These are phyloP conservation scores for Notocelia uddmanniana DNA, from an alignment of 2,888 invertebrate genomes.

Conservation along the genomic window DNA sequence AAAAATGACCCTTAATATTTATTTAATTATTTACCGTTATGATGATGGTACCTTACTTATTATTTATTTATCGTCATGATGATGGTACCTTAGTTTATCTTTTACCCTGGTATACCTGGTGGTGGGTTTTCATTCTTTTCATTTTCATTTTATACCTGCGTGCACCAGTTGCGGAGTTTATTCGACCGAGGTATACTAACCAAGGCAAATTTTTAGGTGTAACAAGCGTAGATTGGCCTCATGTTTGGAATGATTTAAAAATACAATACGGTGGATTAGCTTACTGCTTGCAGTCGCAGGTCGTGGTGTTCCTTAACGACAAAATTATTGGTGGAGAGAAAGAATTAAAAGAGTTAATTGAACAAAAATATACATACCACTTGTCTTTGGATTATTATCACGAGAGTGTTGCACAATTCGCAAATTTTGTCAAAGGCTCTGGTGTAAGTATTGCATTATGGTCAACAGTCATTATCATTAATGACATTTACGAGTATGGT, in stretches of 20 bases:
- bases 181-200: background rate
- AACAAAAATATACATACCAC: constrained; percentile 75
- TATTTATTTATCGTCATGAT: too few species aligned
- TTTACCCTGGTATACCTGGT: too few species aligned
- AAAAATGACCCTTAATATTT: too few species aligned
- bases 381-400: constrained; percentile 76
- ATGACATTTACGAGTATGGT: too few species aligned
- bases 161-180: too few species aligned
- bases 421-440: constrained; percentile 71
- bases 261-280: constrained; percentile 74
- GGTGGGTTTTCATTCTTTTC: too few species aligned
- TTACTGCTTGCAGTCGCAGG: constrained; percentile 75
- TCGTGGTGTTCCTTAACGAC: constrained; percentile 80
- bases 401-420: constrained; percentile 73
- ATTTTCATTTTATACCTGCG: too few species aligned
- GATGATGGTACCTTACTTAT: too few species aligned
- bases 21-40: too few species aligned
- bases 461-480: too few species aligned
- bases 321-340: constrained; percentile 82
- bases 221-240: constrained; percentile 74
- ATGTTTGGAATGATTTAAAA: constrained; percentile 68
- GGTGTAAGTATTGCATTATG: constrained; percentile 63
- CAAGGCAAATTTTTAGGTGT: constrained; percentile 59
- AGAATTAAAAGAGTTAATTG: constrained; percentile 76
- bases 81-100: too few species aligned